These are phyloP conservation scores for Ephydatia muelleri DNA, from an alignment of 37 sponge, comb jelly and placozoan species.

Conservation along the genomic window DNA sequence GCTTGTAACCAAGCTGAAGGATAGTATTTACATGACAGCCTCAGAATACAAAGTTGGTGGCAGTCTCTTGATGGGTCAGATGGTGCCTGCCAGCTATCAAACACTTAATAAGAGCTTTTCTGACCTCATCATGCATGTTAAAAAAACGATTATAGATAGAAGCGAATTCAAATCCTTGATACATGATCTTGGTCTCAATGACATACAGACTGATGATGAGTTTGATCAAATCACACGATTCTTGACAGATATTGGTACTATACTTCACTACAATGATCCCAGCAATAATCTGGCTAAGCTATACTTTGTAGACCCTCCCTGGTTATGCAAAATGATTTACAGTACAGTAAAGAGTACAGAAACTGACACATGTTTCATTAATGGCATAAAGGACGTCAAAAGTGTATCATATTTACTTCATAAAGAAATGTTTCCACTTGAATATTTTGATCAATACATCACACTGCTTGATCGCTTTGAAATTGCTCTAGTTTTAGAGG, in stretches of 20 bases:
- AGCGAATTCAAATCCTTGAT: constrained; percentile 74
- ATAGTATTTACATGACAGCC: constrained; percentile 83
- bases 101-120: constrained; percentile 71
- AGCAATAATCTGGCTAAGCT: constrained; percentile 79
- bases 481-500: constrained; percentile 83
- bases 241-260: constrained; percentile 75
- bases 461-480: constrained; percentile 86
- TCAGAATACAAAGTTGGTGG: constrained; percentile 45
- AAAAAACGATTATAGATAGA: constrained; percentile 66
- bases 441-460: constrained; percentile 80
- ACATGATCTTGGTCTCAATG: constrained; percentile 50
- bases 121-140: constrained; percentile 53
- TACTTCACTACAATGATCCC: constrained; percentile 89
- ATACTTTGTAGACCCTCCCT: constrained; percentile 88
- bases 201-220: constrained; percentile 80
- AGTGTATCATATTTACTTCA: constrained; percentile 66
- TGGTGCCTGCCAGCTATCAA: constrained; percentile 89
- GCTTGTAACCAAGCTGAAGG: constrained; percentile 70
- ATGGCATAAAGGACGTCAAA: constrained; percentile 62
- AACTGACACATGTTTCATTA: constrained; percentile 73
- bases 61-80: constrained; percentile 77
- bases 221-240: constrained; percentile 75
- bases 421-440: constrained; percentile 71
- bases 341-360: constrained; percentile 74
- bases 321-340: constrained; percentile 93